Evolutionary conservation across 2,113 vertebrate species (phyloP).

Genomic region (Jaculus jaculus): DNA sequence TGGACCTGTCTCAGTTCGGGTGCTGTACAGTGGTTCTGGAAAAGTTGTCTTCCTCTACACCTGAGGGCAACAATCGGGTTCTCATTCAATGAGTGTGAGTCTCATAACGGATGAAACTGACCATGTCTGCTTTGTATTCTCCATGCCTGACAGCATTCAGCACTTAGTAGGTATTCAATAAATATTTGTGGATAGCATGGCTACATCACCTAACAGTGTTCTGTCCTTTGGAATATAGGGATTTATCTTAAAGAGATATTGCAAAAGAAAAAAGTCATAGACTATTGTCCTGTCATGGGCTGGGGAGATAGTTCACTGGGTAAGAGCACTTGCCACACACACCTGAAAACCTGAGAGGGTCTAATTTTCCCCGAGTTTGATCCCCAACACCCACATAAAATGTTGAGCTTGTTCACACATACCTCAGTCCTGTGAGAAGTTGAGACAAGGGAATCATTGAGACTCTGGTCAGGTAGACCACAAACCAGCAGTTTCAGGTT

Average conservation of each 20-base stretch:
- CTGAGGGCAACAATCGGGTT: not conserved
- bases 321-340: too few species aligned
- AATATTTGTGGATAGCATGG: not conserved
- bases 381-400: too few species aligned
- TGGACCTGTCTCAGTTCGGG: not conserved
- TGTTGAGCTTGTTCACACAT: too few species aligned
- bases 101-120: not conserved
- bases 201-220: not conserved
- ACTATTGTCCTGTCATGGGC: not conserved
- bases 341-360: too few species aligned
- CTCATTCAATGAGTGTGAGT: not conserved
- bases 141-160: not conserved
- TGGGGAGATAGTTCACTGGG: too few species aligned
- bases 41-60: not conserved
- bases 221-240: not conserved
- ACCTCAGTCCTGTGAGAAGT: too few species aligned
- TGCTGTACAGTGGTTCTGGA: not conserved
- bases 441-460: too few species aligned
- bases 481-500: too few species aligned
- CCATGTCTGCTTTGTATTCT: not conserved
- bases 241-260: constrained; percentile 41
- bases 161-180: not conserved
- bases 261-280: not conserved
- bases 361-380: too few species aligned
- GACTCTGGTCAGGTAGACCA: too few species aligned